These are phyloP conservation scores for Danaus plexippus DNA, from an alignment of 1,140 invertebrate species.

Conservation along the genomic window DNA sequence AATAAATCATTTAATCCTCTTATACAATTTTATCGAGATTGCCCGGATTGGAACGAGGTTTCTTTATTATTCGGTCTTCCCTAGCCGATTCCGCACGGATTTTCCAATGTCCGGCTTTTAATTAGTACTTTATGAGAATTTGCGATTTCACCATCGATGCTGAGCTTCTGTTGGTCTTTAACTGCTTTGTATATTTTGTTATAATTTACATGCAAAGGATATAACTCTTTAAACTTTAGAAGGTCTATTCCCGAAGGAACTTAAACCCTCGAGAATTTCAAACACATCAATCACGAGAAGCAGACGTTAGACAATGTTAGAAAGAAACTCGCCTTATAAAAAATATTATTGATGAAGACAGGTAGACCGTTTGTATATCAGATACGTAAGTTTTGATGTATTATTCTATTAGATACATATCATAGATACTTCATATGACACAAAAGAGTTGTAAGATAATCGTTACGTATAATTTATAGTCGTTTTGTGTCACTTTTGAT, in stretches of 20 bases:
- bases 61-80: slow-evolving; percentile 33
- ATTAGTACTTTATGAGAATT: slow-evolving; percentile 30
- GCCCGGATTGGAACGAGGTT: slow-evolving; percentile 32
- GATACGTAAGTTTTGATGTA: slow-evolving; percentile 45
- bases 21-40: slow-evolving; percentile 67
- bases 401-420: slow-evolving; percentile 56
- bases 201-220: no score
- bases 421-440: slow-evolving; percentile 28
- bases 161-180: slow-evolving; percentile 13
- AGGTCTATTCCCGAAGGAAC: slow-evolving; percentile 23
- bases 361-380: slow-evolving; percentile 44
- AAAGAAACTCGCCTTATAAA: slow-evolving; percentile 38
- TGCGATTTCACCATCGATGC: slow-evolving; percentile 26
- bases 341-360: slow-evolving; percentile 67
- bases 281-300: slow-evolving; percentile 52
- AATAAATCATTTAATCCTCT: slow-evolving; percentile 68
- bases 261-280: slow-evolving; percentile 34
- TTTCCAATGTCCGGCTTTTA: slow-evolving; percentile 32
- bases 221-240: slow-evolving; percentile 12
- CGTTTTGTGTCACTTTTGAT: slow-evolving; percentile 14
- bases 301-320: slow-evolving; percentile 44
- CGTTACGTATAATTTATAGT: slow-evolving; percentile 32
- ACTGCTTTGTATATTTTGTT: background rate
- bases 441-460: slow-evolving; percentile 28
- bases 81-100: slow-evolving; percentile 23